These are phyloP conservation scores for Amphipyra berbera DNA, from an alignment of 2,888 invertebrate species.

Conservation along the genomic window DNA sequence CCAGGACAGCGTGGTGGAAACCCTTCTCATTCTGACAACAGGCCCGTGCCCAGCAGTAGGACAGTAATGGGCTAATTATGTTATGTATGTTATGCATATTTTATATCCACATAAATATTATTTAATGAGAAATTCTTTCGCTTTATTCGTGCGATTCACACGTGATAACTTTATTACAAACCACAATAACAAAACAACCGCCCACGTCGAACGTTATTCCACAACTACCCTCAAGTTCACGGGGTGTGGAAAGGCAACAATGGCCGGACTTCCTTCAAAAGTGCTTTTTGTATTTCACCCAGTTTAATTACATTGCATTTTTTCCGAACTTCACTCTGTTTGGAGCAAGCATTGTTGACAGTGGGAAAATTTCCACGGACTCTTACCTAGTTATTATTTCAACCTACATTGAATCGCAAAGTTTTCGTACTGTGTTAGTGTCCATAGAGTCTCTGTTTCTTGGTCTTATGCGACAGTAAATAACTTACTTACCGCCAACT, in stretches of 20 bases:
- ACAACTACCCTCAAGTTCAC: conserved; percentile 12
- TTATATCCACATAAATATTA: neutral
- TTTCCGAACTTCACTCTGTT: conserved; percentile 41
- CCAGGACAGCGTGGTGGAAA: too few species aligned
- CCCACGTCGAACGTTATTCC: conserved; percentile 16
- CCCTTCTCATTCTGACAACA: too few species aligned
- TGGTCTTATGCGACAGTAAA: too few species aligned
- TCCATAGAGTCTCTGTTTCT: conserved; percentile 13
- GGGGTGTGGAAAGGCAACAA: conserved; percentile 21
- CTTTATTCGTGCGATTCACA: neutral
- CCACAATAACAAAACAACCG: conserved; percentile 6
- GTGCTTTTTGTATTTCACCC: conserved; percentile 27
- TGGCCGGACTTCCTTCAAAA: conserved; percentile 26
- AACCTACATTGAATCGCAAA: conserved; percentile 34
- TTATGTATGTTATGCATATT: too few species aligned
- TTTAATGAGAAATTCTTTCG: neutral
- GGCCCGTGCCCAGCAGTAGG: too few species aligned
- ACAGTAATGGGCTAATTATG: too few species aligned
- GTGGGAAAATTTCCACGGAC: conserved; percentile 29
- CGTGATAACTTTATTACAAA: conserved; percentile 6
- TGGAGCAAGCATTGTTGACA: conserved; percentile 35
- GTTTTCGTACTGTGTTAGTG: conserved; percentile 31
- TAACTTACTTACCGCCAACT: neutral
- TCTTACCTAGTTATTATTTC: conserved; percentile 32
- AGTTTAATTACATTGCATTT: conserved; percentile 42